A percentile compares a stretch with the other conserved stretches of the same genome.
phyloP scores from a whole-genome alignment of 1,140 invertebrate genomes.

The Calosoma granatense region DNA sequence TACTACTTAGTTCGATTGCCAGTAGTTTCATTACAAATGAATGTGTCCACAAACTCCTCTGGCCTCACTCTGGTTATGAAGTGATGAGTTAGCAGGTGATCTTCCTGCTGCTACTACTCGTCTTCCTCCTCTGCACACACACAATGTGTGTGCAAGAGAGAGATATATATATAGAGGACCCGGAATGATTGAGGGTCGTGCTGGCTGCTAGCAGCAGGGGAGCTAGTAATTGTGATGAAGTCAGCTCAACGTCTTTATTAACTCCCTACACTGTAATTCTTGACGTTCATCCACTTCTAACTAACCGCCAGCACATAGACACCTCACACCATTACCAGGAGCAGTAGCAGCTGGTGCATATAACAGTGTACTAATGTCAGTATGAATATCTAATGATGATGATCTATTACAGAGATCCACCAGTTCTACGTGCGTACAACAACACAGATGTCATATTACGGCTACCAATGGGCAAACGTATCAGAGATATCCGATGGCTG shows the following conservation, averaged over 20 bases:
- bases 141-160: too few relatives aligned
- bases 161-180: not conserved
- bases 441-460: constrained; percentile 72
- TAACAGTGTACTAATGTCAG: not conserved
- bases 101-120: too few relatives aligned
- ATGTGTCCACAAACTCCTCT: too few relatives aligned
- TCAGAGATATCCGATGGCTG: constrained; percentile 80
- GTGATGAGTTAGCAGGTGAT: constrained; percentile 4
- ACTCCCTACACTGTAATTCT: constrained; percentile 15
- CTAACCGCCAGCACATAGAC: not conserved
- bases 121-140: too few relatives aligned
- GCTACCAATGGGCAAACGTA: constrained; percentile 68
- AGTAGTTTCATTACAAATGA: too few relatives aligned
- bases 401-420: constrained; percentile 60
- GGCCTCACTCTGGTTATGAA: too few relatives aligned
- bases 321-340: too few relatives aligned
- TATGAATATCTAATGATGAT: not conserved
- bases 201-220: too few relatives aligned
- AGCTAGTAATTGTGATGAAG: constrained; percentile 28
- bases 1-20: too few relatives aligned
- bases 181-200: too few relatives aligned
- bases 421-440: constrained; percentile 60
- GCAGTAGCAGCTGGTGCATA: too few relatives aligned
- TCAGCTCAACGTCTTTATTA: constrained; percentile 30
- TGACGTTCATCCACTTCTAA: too few relatives aligned